Conservation (phyloP, 2,888 invertebrate species). For the Drosophila suboccidentalis region DNA sequence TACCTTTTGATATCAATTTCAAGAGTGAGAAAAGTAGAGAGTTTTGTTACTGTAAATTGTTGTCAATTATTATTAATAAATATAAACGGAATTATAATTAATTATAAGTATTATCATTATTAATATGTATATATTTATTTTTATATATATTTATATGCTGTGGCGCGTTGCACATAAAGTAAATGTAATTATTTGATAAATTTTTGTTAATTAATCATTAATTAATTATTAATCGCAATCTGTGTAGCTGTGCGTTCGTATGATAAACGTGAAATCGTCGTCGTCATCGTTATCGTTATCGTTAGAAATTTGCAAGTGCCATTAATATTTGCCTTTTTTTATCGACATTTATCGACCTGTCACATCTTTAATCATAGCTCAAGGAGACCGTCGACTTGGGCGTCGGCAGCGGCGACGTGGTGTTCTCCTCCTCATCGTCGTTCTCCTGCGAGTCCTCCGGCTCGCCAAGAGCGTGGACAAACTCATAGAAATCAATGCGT, state of each 20-base stretch:
- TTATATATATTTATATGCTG: constrained; percentile 28
- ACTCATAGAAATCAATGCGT: constrained; percentile 96
- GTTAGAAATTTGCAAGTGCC: constrained; percentile 14
- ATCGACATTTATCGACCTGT: neutral
- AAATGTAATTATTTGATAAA: constrained; percentile 40
- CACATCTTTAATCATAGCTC: constrained; percentile 71
- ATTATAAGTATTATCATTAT: constrained; percentile 11
- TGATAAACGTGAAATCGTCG: constrained; percentile 16
- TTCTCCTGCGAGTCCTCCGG: constrained; percentile 92
- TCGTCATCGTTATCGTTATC: constrained; percentile 19
- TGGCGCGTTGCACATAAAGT: constrained; percentile 48
- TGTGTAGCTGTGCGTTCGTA: constrained; percentile 58
- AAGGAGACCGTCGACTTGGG: constrained; percentile 82
- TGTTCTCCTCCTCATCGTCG: constrained; percentile 89
- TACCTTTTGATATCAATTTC: constrained; percentile 13
- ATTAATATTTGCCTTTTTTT: neutral
- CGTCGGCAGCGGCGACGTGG: constrained; percentile 85
- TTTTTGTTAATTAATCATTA: constrained; percentile 21
- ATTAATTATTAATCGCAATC: constrained; percentile 28
- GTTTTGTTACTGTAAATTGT: neutral
- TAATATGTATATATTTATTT: constrained; percentile 16
- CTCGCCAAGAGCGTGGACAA: constrained; percentile 93
- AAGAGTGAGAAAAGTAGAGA: constrained; percentile 1
- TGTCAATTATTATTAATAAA: constrained; percentile 10
- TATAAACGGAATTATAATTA: constrained; percentile 19